Conservation (phyloP, 2,797 vertebrate species). For the Mormyrus hasselquistii region DNA sequence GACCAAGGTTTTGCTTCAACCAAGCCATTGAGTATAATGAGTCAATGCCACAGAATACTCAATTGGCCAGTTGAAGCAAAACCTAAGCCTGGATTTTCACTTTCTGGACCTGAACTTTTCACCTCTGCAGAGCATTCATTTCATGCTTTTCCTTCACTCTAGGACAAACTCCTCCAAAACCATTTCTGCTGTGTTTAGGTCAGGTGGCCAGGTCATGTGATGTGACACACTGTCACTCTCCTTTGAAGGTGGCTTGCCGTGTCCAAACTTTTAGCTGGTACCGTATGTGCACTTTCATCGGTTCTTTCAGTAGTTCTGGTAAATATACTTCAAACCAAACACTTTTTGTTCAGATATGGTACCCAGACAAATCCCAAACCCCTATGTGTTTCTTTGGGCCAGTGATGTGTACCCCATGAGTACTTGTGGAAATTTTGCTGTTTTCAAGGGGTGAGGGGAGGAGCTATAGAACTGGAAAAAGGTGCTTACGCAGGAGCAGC, state of each 20-base stretch:
- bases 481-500: constrained; percentile 93
- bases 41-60: background rate
- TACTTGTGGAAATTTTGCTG: background rate
- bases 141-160: background rate
- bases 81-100: background rate
- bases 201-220: background rate
- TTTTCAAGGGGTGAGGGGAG: background rate
- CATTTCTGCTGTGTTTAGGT: background rate
- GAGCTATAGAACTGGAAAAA: background rate
- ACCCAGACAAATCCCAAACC: background rate
- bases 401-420: background rate
- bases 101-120: background rate
- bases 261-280: background rate
- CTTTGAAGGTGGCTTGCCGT: background rate
- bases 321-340: background rate
- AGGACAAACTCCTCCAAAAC: background rate
- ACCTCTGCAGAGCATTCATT: background rate
- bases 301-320: background rate
- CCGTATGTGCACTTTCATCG: background rate
- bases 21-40: background rate
- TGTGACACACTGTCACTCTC: background rate
- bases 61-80: background rate
- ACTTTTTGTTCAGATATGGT: background rate
- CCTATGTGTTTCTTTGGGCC: background rate
- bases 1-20: background rate